Base-by-base conservation (phyloP, 2,113 vertebrate genomes). In the Trinectes maculatus region DNA sequence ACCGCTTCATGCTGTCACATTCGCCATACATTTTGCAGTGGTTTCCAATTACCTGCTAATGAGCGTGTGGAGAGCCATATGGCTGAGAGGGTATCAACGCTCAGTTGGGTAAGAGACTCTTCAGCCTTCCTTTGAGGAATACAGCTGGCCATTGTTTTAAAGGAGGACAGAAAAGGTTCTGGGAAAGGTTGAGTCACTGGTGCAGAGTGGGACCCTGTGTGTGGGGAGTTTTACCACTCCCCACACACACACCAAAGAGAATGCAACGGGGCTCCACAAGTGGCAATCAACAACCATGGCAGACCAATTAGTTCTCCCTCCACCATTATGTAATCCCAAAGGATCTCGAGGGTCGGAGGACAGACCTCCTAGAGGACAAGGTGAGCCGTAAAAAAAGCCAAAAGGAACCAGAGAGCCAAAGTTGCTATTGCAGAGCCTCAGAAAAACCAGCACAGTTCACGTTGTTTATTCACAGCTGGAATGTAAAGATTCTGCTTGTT, bases 101-200 rank as follows among this genome's bases (percentile, higher is more conserved):
- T 48, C 28, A 13, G 51, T n/a, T 56, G 53, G 33, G 68, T n/a
- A 59, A 57, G 47, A 79, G 55, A 59, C 58, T 55, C 54, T 52
- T 62, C 29, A 61, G 46, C 49, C 37, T 48, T 58, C 49, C 36
- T 64, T 29, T 25, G 60, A 64, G 51, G 52, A 68, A 82, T 77
- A 89, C 85, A 90, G 79, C 87, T 89, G 84, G 71, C 57, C 65
- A 85, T 82, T 90, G 89, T 90, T 87, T 82, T 59, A 59, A 59
- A 40, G 9, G 42, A 51, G 61, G 54, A 78, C 60, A 62, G 46
- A 67, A 53, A 74, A 42, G 63, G 67, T 77, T 85, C 28, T 83
- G 71, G 78, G 77, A 90, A 86, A 85, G 52, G 64, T 79, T 87
- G 81, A 87, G 59, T 87, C 85, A 89, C 75, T 49, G 42, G 68